phyloP scores from a whole-genome alignment of 2,113 vertebrate species.

The Eurystomus gularis region DNA sequence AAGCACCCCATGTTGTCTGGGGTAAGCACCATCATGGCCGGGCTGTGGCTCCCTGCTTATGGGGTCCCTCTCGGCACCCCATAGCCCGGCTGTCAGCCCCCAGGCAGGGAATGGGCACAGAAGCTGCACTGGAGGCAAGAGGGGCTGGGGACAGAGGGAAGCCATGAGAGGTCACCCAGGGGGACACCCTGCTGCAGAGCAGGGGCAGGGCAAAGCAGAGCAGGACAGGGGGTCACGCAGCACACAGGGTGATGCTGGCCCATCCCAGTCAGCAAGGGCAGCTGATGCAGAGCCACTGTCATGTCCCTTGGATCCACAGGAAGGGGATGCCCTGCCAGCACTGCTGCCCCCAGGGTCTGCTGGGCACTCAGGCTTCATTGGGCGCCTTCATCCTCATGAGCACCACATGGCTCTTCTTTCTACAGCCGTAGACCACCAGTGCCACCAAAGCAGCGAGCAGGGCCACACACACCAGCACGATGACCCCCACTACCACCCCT shows the following conservation, averaged over 20 bases:
- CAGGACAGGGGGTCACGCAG: not conserved
- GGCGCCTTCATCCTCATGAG: slow-evolving; percentile 75
- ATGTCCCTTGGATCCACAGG: not conserved
- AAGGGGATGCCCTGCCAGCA: not conserved
- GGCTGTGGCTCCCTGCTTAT: not conserved
- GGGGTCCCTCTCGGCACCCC: not conserved
- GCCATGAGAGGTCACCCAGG: rapidly evolving
- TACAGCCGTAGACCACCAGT: slow-evolving; percentile 65
- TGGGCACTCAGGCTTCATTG: slow-evolving; percentile 9
- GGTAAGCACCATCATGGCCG: not conserved
- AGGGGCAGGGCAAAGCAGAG: not conserved
- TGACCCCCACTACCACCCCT: slow-evolving; percentile 69
- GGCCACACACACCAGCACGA: slow-evolving; percentile 71
- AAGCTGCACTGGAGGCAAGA: not conserved
- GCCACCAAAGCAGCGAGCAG: slow-evolving; percentile 68
- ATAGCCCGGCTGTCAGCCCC: not conserved
- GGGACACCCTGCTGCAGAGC: not conserved
- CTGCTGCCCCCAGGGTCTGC: not conserved
- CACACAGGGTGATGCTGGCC: not conserved
- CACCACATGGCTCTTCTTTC: slow-evolving; percentile 63
- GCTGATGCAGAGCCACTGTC: not conserved
- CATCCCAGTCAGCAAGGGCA: not conserved
- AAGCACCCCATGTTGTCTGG: not conserved
- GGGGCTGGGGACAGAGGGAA: not conserved
- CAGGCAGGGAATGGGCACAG: rapidly evolving